Percentiles rank a stretch among this genome's conserved stretches.
Evolutionary conservation across 1,140 invertebrate species (phyloP).

Genomic region (Gerris buenoi): DNA sequence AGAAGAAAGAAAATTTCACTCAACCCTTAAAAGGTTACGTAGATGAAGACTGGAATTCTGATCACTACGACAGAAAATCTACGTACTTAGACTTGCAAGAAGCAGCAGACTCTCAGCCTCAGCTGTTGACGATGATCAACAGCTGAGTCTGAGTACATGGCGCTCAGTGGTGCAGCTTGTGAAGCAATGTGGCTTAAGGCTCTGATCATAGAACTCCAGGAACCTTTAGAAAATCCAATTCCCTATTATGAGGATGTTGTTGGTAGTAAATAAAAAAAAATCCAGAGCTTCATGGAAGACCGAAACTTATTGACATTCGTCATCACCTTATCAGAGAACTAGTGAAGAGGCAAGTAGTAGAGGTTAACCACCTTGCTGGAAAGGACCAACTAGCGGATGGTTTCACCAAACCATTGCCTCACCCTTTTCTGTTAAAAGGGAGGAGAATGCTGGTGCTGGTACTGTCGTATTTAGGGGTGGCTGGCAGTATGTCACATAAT

Average conservation of each 20-base stretch:
- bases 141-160: slow-evolving; percentile 1
- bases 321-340: slow-evolving; percentile 14
- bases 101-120: neutral
- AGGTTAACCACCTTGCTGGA: slow-evolving; percentile 10
- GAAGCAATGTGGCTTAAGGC: neutral
- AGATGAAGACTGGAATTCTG: neutral
- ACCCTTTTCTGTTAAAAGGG: no score
- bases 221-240: neutral
- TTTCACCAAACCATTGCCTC: slow-evolving; percentile 7
- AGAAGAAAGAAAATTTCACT: neutral
- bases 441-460: no score
- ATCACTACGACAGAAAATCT: neutral
- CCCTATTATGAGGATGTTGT: slow-evolving; percentile 14
- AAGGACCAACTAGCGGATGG: slow-evolving; percentile 9
- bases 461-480: no score
- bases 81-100: neutral
- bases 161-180: neutral
- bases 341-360: slow-evolving; percentile 9
- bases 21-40: neutral
- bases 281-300: neutral
- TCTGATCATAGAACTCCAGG: neutral
- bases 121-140: neutral
- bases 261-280: slow-evolving; percentile 13
- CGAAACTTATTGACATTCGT: slow-evolving; percentile 9
- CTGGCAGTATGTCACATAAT: no score